Percentiles rank a stretch among this genome's conserved stretches.
Evolutionary conservation across 2,888 invertebrate genomes (phyloP).

Genomic region (Eulithis testata): DNA sequence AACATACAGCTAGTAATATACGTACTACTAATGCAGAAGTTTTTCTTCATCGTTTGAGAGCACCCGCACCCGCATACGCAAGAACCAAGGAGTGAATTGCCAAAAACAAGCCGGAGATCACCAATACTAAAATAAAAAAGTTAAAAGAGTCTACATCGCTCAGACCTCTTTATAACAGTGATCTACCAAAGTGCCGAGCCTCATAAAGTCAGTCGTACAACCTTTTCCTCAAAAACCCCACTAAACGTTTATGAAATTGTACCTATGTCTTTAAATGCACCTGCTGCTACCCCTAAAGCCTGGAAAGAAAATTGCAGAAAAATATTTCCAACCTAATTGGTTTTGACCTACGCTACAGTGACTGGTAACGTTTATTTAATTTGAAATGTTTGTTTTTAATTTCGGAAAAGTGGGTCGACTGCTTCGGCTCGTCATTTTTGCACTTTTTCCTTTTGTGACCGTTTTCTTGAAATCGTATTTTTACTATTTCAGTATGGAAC

Average conservation of each 20-base stretch:
- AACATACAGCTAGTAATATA: too few species aligned
- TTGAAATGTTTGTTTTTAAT: conserved; percentile 38
- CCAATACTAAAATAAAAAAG: not conserved
- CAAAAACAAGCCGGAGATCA: too few species aligned
- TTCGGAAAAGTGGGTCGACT: conserved; percentile 35
- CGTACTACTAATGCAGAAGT: too few species aligned
- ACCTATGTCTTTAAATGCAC: conserved; percentile 67
- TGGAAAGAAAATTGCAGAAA: conserved; percentile 52
- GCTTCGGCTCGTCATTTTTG: conserved; percentile 27
- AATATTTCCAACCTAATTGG: conserved; percentile 54
- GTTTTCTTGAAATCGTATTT: conserved; percentile 10
- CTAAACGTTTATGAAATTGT: conserved; percentile 70
- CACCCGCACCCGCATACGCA: too few species aligned
- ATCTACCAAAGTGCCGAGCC: conserved; percentile 66
- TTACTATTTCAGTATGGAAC: conserved; percentile 5
- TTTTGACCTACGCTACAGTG: conserved; percentile 47
- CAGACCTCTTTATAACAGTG: conserved; percentile 56
- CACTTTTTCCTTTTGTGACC: conserved; percentile 16
- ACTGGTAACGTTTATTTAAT: conserved; percentile 48
- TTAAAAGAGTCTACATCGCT: conserved; percentile 49
- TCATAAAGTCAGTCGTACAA: conserved; percentile 69
- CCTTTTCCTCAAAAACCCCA: conserved; percentile 55
- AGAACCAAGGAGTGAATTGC: too few species aligned
- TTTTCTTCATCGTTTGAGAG: too few species aligned
- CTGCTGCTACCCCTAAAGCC: conserved; percentile 60